Conservation (phyloP, 2,888 invertebrate species). For the Mechanitis messenoides region DNA sequence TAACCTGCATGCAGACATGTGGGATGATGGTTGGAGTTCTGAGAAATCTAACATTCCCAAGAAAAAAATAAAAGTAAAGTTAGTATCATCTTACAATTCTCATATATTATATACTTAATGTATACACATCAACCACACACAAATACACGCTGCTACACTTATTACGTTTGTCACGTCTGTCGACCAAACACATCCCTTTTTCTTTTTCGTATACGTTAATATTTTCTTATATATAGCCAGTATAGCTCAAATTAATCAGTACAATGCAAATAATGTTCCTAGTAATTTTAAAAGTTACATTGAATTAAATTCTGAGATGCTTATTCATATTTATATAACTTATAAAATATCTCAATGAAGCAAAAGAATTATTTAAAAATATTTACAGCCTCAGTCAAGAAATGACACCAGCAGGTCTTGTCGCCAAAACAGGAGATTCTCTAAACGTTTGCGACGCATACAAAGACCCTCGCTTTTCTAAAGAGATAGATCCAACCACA, state of each 20-base stretch:
- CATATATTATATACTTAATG: too few relatives aligned
- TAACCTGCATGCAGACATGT: constrained; percentile 72
- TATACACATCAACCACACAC: too few relatives aligned
- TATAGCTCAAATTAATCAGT: too few relatives aligned
- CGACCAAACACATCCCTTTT: too few relatives aligned
- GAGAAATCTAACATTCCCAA: constrained; percentile 62
- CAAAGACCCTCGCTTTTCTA: constrained; percentile 71
- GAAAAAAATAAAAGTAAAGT: constrained; percentile 73
- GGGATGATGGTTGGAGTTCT: constrained; percentile 74
- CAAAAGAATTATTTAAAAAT: neutral
- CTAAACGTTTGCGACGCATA: constrained; percentile 76
- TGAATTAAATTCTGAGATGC: too few relatives aligned
- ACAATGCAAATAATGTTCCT: too few relatives aligned
- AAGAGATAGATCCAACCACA: constrained; percentile 72
- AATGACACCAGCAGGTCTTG: constrained; percentile 71
- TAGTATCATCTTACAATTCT: constrained; percentile 23
- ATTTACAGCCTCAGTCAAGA: constrained; percentile 60
- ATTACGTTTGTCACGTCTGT: too few relatives aligned
- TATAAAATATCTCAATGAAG: neutral
- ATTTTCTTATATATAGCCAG: too few relatives aligned
- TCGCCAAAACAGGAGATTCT: constrained; percentile 63
- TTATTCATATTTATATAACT: neutral
- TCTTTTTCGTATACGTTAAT: too few relatives aligned
- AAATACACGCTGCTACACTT: too few relatives aligned
- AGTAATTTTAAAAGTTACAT: too few relatives aligned